These are phyloP conservation scores for Pristionchus fissidentatus DNA, from an alignment of 2,888 invertebrate genomes.

Conservation along the genomic window DNA sequence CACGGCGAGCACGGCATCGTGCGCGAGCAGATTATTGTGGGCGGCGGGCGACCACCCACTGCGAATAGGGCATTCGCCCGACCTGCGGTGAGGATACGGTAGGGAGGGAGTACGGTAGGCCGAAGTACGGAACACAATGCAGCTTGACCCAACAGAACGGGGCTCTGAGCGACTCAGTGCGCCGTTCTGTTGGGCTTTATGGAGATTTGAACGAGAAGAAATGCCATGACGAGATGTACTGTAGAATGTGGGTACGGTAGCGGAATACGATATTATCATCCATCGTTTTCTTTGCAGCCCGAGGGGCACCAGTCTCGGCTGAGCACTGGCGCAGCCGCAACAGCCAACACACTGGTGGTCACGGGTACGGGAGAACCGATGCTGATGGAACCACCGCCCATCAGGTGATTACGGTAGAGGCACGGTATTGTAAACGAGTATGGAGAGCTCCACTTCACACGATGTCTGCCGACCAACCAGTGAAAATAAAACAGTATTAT, in stretches of 20 bases:
- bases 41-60: background rate
- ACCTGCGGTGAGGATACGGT: background rate
- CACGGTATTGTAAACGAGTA: too few relatives aligned
- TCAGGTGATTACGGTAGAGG: background rate
- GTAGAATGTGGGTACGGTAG: background rate
- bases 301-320: background rate
- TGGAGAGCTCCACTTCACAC: too few relatives aligned
- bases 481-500: too few relatives aligned
- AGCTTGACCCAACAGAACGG: too few relatives aligned
- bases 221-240: background rate
- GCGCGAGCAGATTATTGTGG: constrained; percentile 2
- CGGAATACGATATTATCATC: background rate
- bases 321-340: background rate
- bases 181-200: too few relatives aligned
- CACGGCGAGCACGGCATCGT: constrained; percentile 53
- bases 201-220: too few relatives aligned
- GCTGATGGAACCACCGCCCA: background rate
- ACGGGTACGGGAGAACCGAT: background rate
- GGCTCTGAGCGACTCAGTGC: background rate
- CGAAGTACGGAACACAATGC: too few relatives aligned
- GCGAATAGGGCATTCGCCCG: background rate
- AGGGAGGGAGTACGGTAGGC: background rate
- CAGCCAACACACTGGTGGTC: background rate
- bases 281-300: background rate
- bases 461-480: too few relatives aligned